phyloP scores from a whole-genome alignment of 2,888 invertebrate genomes.

The Bimastos eiseni region DNA sequence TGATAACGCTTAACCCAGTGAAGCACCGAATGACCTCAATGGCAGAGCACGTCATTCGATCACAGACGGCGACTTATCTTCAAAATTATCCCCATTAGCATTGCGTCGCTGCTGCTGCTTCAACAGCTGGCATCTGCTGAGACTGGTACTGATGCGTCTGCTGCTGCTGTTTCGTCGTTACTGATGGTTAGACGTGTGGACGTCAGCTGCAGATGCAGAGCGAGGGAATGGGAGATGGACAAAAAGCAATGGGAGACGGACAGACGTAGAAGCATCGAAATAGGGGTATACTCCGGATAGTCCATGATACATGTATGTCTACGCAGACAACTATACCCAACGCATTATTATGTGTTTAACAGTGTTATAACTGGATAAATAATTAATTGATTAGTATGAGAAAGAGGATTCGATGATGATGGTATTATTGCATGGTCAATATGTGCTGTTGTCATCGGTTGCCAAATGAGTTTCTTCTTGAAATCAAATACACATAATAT shows the following conservation, averaged over 20 bases:
- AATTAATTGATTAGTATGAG: too few species aligned
- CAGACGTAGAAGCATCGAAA: background rate
- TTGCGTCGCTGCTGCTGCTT: background rate
- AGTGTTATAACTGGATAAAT: too few species aligned
- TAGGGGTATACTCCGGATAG: background rate
- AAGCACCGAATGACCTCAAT: background rate
- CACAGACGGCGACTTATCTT: background rate
- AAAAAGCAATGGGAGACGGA: too few species aligned
- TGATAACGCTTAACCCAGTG: background rate
- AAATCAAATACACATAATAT: too few species aligned
- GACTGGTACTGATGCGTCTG: background rate
- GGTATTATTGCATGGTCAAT: too few species aligned
- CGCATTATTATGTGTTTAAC: too few species aligned
- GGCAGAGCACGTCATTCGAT: background rate
- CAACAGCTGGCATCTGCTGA: background rate
- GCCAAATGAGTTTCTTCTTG: too few species aligned
- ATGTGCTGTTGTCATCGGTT: too few species aligned
- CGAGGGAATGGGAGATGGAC: background rate
- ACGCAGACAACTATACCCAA: too few species aligned
- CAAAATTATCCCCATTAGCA: background rate
- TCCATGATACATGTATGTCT: background rate
- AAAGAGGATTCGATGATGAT: too few species aligned
- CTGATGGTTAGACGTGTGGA: background rate
- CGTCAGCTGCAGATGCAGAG: background rate
- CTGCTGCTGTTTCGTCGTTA: background rate